Percentiles rank a stretch among this genome's conserved stretches.
Conservation (phyloP, 2,113 vertebrate genomes). For the Arothron firmamentum region DNA sequence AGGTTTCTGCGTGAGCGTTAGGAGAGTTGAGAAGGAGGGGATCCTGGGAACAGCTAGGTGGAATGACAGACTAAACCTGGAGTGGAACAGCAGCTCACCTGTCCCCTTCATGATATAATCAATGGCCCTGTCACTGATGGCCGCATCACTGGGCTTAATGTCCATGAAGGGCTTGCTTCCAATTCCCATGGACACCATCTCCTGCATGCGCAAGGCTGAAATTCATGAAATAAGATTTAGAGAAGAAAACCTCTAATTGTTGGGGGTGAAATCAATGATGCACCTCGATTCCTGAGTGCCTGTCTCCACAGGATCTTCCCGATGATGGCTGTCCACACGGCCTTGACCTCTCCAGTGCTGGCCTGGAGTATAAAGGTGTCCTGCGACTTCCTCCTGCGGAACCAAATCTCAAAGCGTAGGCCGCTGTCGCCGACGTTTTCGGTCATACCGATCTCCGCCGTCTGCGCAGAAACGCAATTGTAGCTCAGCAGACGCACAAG, state of each 20-base stretch:
- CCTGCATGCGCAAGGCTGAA: conserved; percentile 80
- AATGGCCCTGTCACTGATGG: conserved; percentile 76
- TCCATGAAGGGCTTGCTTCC: conserved; percentile 83
- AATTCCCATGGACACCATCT: conserved; percentile 84
- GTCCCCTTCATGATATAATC: conserved; percentile 78
- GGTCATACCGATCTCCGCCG: conserved; percentile 82
- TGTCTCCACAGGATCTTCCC: conserved; percentile 84
- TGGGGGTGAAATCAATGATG: background rate
- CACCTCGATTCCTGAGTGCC: conserved; percentile 83
- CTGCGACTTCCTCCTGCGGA: conserved; percentile 79
- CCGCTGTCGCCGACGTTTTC: conserved; percentile 83
- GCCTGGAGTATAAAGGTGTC: conserved; percentile 84
- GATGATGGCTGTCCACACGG: conserved; percentile 77
- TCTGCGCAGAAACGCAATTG: conserved; percentile 57
- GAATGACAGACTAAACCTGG: background rate
- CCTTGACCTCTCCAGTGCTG: conserved; percentile 75
- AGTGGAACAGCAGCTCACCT: conserved; percentile 57
- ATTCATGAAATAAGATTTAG: conserved; percentile 10
- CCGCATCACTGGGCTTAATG: conserved; percentile 79
- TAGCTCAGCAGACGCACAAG: background rate
- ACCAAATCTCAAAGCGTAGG: conserved; percentile 86
- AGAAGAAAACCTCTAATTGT: background rate
- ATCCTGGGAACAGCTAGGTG: background rate
- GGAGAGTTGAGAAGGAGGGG: background rate
- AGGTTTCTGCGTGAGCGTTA: background rate